Percentiles rank a stretch among this genome's conserved stretches.
Evolutionary conservation across 2,888 invertebrate species (phyloP).

Genomic region (Chrysodeixis includens): DNA sequence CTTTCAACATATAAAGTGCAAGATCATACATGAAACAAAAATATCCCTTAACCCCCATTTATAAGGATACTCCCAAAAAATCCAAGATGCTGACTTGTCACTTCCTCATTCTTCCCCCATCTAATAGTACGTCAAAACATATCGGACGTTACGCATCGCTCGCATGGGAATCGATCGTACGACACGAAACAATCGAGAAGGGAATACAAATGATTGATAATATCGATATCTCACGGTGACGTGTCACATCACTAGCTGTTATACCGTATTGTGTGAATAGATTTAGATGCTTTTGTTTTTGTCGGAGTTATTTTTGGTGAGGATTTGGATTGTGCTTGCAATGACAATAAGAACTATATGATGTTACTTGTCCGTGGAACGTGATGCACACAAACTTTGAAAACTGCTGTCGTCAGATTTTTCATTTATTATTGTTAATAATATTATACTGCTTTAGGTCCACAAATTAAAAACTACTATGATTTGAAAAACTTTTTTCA

Average conservation of each 20-base stretch:
- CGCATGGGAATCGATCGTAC: slow-evolving; percentile 47
- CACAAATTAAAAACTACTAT: no score
- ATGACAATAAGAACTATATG: no score
- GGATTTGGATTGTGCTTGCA: neutral
- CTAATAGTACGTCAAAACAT: slow-evolving; percentile 46
- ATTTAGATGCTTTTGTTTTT: neutral
- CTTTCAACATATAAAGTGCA: no score
- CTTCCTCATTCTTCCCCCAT: slow-evolving; percentile 4
- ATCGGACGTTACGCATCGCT: slow-evolving; percentile 37
- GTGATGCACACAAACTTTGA: no score
- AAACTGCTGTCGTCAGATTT: no score
- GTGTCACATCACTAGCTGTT: slow-evolving; percentile 52
- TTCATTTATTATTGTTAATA: no score
- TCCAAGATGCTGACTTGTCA: neutral
- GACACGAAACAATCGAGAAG: slow-evolving; percentile 51
- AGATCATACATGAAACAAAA: no score
- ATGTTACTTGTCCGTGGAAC: no score
- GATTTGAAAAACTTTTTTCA: no score
- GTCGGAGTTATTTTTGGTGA: neutral
- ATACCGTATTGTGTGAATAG: slow-evolving; percentile 6
- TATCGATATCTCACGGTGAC: slow-evolving; percentile 48
- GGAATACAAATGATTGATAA: slow-evolving; percentile 57
- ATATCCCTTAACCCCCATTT: no score
- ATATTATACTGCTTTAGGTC: no score
- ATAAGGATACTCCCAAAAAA: neutral